Evolutionary conservation across 2,113 vertebrate species (phyloP), one percentile per base, ranked within the genome.

Genomic region (Pachycephala philippinensis): DNA sequence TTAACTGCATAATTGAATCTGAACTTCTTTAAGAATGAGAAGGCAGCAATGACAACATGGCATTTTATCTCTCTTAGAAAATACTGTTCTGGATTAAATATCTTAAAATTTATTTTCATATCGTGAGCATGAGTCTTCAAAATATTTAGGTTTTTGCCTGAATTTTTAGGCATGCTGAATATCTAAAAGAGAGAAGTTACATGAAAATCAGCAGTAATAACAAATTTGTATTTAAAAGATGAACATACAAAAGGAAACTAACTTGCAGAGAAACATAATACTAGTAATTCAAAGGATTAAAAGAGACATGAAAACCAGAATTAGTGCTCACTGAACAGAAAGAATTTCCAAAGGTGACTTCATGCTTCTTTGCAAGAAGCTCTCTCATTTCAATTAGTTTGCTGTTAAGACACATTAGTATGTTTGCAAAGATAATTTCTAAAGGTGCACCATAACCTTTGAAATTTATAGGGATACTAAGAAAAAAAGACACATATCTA

Each of bases 41-140:
- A 54, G 2, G n/a, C 6, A 21, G 2, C 1, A 68, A 19, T 39
- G 9, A 4, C 13, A 85, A 39, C 8, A 24, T 10, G 15, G 2
- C 2, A 50, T 68, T 76, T 83, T 53, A 49, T 53, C 2, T 39
- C 5, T 52, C 26, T 59, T 54, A 70, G 16, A 52, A 81, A 92
- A 81, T 22, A 39, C 7, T 40, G 4, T 40, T 56, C 35, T 53
- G 31, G 21, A 78, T 28, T 20, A 92, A 90, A 74, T 61, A 44
- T 4, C 10, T 74, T 47, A 5, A 77, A 33, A 49, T 65, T 40
- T 42, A 26, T 89, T 84, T 74, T 57, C 16, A 11, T 78, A 24
- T 35, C 26, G 11, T 26, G 12, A 57, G 6, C 31, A 60, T 0
- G 2, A 60, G 9, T 42, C 74, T 57, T 64, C 12, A 39, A 64